phyloP scores from a whole-genome alignment of 2,888 invertebrate species.

The Osmoderma eremita region DNA sequence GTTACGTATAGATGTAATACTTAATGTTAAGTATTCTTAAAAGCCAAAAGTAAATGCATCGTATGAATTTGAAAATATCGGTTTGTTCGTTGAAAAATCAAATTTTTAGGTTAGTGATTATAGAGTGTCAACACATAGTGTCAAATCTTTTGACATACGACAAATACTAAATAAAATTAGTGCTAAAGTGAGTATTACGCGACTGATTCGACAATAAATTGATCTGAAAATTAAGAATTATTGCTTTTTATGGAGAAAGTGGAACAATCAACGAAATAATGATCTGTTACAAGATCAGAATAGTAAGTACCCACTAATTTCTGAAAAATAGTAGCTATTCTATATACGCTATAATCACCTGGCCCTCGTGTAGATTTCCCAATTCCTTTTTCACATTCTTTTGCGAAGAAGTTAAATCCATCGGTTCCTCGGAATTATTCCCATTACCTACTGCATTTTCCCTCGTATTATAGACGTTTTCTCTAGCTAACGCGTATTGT shows the following conservation, averaged over 20 bases:
- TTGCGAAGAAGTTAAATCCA: constrained; percentile 46
- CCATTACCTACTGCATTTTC: not conserved
- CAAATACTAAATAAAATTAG: no score
- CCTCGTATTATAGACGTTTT: not conserved
- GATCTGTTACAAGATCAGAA: no score
- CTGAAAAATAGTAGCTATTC: not conserved
- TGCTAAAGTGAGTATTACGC: no score
- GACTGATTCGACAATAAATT: no score
- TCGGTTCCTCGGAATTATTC: constrained; percentile 43
- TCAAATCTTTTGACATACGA: no score
- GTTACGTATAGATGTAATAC: no score
- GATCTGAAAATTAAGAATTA: no score
- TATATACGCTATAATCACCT: not conserved
- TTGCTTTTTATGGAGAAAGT: no score
- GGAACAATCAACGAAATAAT: no score
- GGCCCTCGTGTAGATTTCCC: constrained; percentile 3
- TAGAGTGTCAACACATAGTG: not conserved
- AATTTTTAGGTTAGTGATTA: constrained; percentile 2
- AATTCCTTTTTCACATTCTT: constrained; percentile 28
- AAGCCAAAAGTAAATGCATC: no score
- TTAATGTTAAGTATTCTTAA: no score
- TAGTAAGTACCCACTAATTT: not conserved
- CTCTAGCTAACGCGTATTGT: not conserved
- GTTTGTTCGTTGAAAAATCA: not conserved
- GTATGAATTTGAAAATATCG: not conserved